Base-by-base conservation (phyloP, 2,797 vertebrate genomes). In the Myotis myotis region DNA sequence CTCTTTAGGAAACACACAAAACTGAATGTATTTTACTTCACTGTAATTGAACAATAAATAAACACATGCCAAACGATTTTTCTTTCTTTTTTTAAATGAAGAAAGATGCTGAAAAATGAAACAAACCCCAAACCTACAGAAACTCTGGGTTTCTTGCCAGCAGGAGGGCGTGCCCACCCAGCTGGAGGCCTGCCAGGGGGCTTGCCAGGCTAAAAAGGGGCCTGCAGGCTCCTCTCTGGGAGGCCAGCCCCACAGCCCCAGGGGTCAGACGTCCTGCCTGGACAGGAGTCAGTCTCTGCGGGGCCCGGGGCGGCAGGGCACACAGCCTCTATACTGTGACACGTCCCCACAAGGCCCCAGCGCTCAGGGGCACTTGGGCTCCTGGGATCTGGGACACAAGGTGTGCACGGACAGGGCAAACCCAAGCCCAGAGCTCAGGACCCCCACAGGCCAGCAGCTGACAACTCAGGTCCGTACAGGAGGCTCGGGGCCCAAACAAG, bases 31-130 rank as follows among this genome's bases (percentile, higher is more conserved):
- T 72, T 87, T 95, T 64, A 85, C 70, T 94, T 91, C 20, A 38
- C 74, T 97, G 94, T 96, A 97, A 96, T 95, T 91, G 96, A 85
- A 97, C 96, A 97, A 92, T 68, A 96, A 97, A 97, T 97, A 96
- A 96, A 95, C 87, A 96, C 95, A 96, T 85, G 90, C 94, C 80
- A 76, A 41, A 41, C 60, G 44, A 49, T 76, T 53, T 71, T 88
- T 70, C 11, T 57, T 72, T 64, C 28, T 81, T 79, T 68, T 89
- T 74, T 47, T 30, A 76, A 90, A 75, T 91, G 76, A 93, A 76
- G 8, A 88, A 91, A 79, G n/a, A 82, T 38, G 19, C 4, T 41
- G 44, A 78, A 85, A 84, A 91, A 89, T 19, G 80, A 79, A 81
- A 72, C 51, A 17, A 87, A 92, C 51, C 76, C 60, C 3, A 88